Evolutionary conservation across 1,140 invertebrate genomes (phyloP), one percentile per base, ranked within the genome.

Genomic region (Tenebrio molitor): DNA sequence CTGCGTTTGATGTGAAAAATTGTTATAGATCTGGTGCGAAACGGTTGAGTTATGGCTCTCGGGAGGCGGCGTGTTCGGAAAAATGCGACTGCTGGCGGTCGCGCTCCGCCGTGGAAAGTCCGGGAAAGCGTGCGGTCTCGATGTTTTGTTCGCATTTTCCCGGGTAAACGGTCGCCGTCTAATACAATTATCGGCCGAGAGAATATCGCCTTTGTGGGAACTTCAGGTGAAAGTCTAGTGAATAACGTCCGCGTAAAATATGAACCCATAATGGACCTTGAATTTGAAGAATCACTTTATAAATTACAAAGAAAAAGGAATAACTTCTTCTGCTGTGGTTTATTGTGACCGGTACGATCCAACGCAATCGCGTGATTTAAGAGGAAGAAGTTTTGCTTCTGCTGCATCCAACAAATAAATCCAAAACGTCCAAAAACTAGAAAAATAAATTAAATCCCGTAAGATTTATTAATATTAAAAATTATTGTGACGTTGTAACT

Each of bases 291-390:
- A 46, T 46, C n/a, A 50, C 7, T 21, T 44, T 16, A 44, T 12
- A 44, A 44, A 44, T 44, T 50, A 50, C 19, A 10, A 19, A 19
- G 23, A 10, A n/a, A 19, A 50, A 6, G 12, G 15, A 16, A 12
- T 7, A 41, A 21, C 10, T 33, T 33, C 29, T 33, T 33, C 10
- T 33, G 10, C 29, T 19, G 44, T 50, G 44, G 16, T 10, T 10
- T 50, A 50, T 21, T 14, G 44, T 1, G 23, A 21, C 15, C 23
- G 44, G 4, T 10, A 33, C 4, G 4, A 33, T 33, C 15, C 44
- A 50, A 50, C 44, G 44, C 44, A 50, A 16, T 44, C 16, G 42
- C 16, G 7, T 44, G 42, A 44, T 44, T 44, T 44, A 44, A 12
- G 17, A 3, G 42, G 12, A 12, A 41, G 42, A 33, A 33, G n/a